Evolutionary conservation across 2,888 invertebrate genomes (phyloP), one percentile per base, ranked within the genome.

Genomic region (Cheilosia soror): DNA sequence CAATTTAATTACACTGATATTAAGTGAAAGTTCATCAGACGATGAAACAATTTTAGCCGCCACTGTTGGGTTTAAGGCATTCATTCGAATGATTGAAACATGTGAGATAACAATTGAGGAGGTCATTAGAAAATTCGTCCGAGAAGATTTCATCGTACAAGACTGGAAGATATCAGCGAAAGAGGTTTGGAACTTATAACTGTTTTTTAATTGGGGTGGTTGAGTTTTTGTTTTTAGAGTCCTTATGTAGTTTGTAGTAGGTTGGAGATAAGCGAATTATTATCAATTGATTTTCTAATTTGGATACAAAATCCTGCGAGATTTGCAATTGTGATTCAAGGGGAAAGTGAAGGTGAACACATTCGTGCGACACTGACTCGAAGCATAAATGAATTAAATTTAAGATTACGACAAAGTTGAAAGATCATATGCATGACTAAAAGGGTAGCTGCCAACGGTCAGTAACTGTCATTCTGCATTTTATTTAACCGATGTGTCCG

Each of bases 21-120:
- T 97, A 65, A 96, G 96, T 0, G 96, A 97, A 92, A 96, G 96
- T 90, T 95, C 96, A 0, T 94, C 96, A 1, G 94, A 95, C 66
- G 96, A 96, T 90, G 96, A 97, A 90, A 95, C 95, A 73, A 93
- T 95, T 27, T 93, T 96, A 27, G 96, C 96, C 4, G 95, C 96
- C 0, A 96, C 96, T 66, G 96, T 96, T 65, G 97, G 97, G 11
- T 97, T 97, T 92, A 94, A 96, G 87, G 97, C 97, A 5, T 96
- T 97, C 91, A 95, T 97, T 93, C 95, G 95, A 89, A 96, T 97
- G 96, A 95, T 97, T 7, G 96, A 96, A 90, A 93, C 95, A 77
- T 95, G 95, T 89, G 95, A 96, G 89, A 95, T 95, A 65, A 95
- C 96, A 0, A 96, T 97, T 27, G 97, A 97, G 92, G 96, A 97